Base-by-base conservation (phyloP, 2,888 invertebrate genomes). In the Temnothorax unifasciatus region DNA sequence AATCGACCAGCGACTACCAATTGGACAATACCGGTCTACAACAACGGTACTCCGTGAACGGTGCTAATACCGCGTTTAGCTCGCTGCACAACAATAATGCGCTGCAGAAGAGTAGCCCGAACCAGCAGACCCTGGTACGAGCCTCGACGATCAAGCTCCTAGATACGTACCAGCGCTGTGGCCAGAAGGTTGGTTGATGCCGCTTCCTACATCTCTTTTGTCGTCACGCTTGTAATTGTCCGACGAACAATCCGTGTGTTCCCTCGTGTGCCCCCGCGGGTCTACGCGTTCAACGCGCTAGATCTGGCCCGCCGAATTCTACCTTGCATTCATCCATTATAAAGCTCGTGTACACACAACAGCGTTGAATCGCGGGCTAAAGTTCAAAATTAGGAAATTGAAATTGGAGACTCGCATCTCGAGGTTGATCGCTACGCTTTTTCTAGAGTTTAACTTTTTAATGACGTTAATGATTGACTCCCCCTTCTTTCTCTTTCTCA, bases 151-250 rank as follows among this genome's bases (percentile, higher is more conserved):
- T 97, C 94, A 97, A 97, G 95, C 95, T 96, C 91, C 94, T 96
- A 95, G 96, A 97, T 94, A 96, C 96, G 86, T 97, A 97, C 94
- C 96, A 96, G 94, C 96, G 96, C 93, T 96, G 96, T 95, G 96
- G 96, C 94, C 96, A 96, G 95, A 96, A 96, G 96, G 96, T 96
- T 94, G 82, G 90, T 68, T 66, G 15, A 18, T 85, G 57, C 47
- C 83, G 38, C 82, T 85, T 85, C 66, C 88, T 82, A 54, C 50
- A 54, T 76, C 59, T n/a, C 44, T 13, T 29, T 75, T 57, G 38
- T 68, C 29, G 44, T 11, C 57, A 15, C 54, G 69, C 44, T 57
- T 57, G 15, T 34, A 75, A 57, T 74, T 59, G 63, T 75, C 34
- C 63, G 9, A n/a, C 29, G 15, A 8, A 25, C 44, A 34, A n/a